Base-by-base conservation (phyloP, 2,888 invertebrate genomes). In the Sceliomorpha sp. region DNA sequence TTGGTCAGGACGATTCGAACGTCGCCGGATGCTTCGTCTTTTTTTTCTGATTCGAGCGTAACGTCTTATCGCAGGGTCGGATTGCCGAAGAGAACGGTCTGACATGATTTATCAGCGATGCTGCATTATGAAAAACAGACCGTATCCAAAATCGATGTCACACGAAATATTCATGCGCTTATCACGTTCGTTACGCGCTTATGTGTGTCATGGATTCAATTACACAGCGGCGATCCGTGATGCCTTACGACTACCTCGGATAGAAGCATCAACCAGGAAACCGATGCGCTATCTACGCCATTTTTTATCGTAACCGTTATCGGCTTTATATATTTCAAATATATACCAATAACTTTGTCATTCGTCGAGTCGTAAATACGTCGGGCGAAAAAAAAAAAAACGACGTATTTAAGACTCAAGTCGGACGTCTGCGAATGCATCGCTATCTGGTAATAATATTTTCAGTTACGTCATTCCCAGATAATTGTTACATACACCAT, bases 81-180 rank as follows among this genome's bases (percentile, higher is more conserved):
- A 39, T 60, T 48, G 50, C 42, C 40, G 44, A 47, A 56, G 29
- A 56, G 45, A 45, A 56, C 45, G 36, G 27, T 27, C 40, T 26
- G 24, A 20, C 13, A 27, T 12, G 36, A 59, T 39, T 59, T 59
- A 59, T 59, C 59, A 42, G 6, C 5, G 20, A n/a, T 39, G 10
- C 36, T 45, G 58, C 27, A 59, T 48, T 40, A 59, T 40, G 40
- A 50, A 58, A 59, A 59, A 59, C 59, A 59, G 59, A 59, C 42
- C 42, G 48, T 31, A 34, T 59, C 50, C 40, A 31, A 42, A 59
- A 59, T 48, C 34, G 48, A 48, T 40, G 14, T 26, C 13, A 4
- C 36, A 32, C 13, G 13, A 42, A 40, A 34, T n/a, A 29, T 42
- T 42, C 1, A 14, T 24, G 20, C 56, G 12, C n/a, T 42, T 55